Conservation (phyloP, 2,113 vertebrate species). For the Nannobrachium achirus region DNA sequence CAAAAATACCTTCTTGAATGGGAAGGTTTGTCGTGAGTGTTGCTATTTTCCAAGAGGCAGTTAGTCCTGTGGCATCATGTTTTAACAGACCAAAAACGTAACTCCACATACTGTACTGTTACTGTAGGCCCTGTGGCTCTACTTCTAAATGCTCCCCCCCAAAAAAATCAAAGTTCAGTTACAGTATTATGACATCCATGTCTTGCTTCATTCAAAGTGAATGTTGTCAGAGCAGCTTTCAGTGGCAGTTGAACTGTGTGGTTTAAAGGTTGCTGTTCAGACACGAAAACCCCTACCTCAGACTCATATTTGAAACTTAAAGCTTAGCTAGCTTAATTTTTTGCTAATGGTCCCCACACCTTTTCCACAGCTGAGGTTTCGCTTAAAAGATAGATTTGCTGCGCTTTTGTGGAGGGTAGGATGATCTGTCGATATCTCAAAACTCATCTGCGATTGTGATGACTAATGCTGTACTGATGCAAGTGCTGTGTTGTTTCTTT, state of each 20-base stretch:
- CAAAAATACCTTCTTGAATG: conserved; percentile 28
- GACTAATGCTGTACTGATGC: neutral
- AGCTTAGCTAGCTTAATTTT: neutral
- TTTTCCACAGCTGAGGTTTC: no score
- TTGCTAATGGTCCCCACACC: neutral
- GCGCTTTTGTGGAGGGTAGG: neutral
- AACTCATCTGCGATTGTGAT: neutral
- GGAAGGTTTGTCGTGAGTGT: neutral
- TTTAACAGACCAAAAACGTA: neutral
- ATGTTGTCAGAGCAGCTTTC: neutral
- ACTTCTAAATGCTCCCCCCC: neutral
- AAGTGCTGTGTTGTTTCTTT: neutral
- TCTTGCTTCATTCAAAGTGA: conserved; percentile 2
- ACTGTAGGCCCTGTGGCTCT: no score
- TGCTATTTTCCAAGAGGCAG: neutral
- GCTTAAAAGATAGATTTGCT: no score
- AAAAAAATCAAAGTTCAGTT: neutral
- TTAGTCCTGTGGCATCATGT: neutral
- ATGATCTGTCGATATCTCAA: neutral
- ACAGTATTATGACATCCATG: neutral
- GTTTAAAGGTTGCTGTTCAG: conserved; percentile 20
- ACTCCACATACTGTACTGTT: neutral
- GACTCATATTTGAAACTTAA: neutral
- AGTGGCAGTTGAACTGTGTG: neutral
- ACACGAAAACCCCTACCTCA: conserved; percentile 13